A percentile compares a stretch with the other conserved stretches of the same genome.
Conservation (phyloP, 2,797 vertebrate species). For the Semotilus atromaculatus region DNA sequence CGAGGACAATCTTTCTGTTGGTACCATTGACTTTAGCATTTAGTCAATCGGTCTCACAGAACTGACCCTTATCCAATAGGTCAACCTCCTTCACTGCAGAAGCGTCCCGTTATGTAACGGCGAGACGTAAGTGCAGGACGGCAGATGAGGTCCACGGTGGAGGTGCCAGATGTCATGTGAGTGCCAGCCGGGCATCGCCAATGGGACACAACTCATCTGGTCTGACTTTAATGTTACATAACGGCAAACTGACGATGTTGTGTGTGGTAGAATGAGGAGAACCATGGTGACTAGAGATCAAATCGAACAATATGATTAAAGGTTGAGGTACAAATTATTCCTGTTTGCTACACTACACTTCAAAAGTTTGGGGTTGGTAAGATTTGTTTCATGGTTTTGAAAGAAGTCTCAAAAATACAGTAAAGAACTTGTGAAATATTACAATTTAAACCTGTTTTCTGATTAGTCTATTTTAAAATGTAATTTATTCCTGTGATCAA, state of each 20-base stretch:
- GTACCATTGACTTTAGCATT: neutral
- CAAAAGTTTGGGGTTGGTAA: neutral
- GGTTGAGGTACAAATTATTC: neutral
- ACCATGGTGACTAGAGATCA: neutral
- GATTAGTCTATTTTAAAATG: too few relatives aligned
- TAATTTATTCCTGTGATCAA: neutral
- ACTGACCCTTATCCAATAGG: neutral
- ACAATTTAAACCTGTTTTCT: too few relatives aligned
- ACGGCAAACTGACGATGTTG: neutral
- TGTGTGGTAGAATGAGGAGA: neutral
- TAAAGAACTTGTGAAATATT: too few relatives aligned
- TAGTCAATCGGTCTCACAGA: neutral
- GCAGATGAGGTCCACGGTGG: conserved; percentile 28
- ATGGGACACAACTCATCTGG: neutral
- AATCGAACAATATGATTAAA: neutral
- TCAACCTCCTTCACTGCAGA: neutral
- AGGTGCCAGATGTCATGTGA: conserved; percentile 34
- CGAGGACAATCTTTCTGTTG: conserved; percentile 18
- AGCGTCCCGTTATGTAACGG: conserved; percentile 21
- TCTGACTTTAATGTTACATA: conserved; percentile 3
- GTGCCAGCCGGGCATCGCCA: conserved; percentile 7
- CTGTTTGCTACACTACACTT: neutral
- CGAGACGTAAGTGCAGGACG: neutral
- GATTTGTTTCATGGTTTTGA: neutral
- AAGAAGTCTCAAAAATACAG: neutral